Conservation (phyloP, 2,113 vertebrate species). For the Butorides virescens region DNA sequence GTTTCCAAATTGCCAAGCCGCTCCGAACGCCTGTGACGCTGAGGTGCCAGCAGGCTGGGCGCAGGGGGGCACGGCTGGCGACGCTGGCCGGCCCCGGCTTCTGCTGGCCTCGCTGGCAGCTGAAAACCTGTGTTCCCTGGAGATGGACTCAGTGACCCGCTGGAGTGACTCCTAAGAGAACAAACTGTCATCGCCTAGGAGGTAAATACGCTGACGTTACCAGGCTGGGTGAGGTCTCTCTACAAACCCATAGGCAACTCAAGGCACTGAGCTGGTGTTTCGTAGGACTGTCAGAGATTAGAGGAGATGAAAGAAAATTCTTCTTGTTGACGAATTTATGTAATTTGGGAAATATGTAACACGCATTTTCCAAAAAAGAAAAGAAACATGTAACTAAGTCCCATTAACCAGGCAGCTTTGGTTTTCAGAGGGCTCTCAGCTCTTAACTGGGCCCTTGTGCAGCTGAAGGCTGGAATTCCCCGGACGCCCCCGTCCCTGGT, state of each 20-base stretch:
- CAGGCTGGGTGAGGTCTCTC: not conserved
- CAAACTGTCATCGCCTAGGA: not conserved
- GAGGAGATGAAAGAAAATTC: not conserved
- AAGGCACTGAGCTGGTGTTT: not conserved
- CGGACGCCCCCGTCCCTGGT: not conserved
- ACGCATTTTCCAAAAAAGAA: not conserved
- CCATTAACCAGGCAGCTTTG: not conserved
- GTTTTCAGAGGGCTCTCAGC: not conserved
- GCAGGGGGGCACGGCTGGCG: not conserved
- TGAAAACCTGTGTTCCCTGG: not conserved
- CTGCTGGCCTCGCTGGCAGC: not conserved
- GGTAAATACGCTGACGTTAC: fast-evolving
- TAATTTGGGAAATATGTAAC: not conserved
- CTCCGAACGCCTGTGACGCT: not conserved
- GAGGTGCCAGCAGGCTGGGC: not conserved
- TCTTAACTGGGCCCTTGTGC: not conserved
- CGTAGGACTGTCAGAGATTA: not conserved
- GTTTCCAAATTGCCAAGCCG: not conserved
- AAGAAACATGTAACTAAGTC: not conserved
- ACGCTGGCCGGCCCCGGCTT: not conserved
- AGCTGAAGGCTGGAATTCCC: not conserved
- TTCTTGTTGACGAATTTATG: not conserved
- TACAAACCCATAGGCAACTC: not conserved
- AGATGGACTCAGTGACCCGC: not conserved
- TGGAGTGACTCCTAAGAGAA: not conserved